Evolutionary conservation across 2,888 invertebrate species (phyloP), one percentile per base, ranked within the genome.

Genomic region (Macaria notata): DNA sequence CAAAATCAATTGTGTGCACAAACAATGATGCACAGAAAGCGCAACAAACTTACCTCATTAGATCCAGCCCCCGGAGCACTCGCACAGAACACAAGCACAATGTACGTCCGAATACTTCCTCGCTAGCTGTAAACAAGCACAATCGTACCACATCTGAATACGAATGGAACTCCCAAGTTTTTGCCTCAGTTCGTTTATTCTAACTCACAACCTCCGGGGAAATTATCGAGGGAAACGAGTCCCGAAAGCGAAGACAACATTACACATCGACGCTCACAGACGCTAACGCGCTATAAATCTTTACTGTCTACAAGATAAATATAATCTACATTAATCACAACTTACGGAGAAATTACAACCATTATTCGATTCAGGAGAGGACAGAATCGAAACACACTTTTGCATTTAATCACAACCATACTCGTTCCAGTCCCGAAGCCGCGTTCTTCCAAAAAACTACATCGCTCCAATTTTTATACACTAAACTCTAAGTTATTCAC

Each of bases 191-290:
- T 76, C 76, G 73, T 80, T 81, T 85, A 84, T 81, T 76, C 76
- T 81, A 77, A 83, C 79, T 87, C 88, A 88, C 89, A 88, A 90
- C 88, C 90, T 81, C 86, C 61, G 70, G 83, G 83, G 84, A 87
- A 87, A 86, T 85, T 80, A 83, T 71, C 75, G 73, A 74, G 73
- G 66, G 71, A 74, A 79, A 76, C 73, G 70, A 78, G 73, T 77
- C 73, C 71, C 74, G 70, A 75, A 68, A 70, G 70, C 77, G 75
- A 76, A 67, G 71, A 79, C 76, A 84, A 81, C 78, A 78, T 76
- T 73, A 47, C 64, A 65, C 64, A 70, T 78, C 72, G 75, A 74
- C 73, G 70, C 75, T 76, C 75, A 72, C 74, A 72, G 67, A 72
- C 76, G 72, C 68, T 69, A 72, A 73, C 70, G 73, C 72, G 71